Evolutionary conservation across 2,797 vertebrate species (phyloP).

Genomic region (Toxotes lorentzi): DNA sequence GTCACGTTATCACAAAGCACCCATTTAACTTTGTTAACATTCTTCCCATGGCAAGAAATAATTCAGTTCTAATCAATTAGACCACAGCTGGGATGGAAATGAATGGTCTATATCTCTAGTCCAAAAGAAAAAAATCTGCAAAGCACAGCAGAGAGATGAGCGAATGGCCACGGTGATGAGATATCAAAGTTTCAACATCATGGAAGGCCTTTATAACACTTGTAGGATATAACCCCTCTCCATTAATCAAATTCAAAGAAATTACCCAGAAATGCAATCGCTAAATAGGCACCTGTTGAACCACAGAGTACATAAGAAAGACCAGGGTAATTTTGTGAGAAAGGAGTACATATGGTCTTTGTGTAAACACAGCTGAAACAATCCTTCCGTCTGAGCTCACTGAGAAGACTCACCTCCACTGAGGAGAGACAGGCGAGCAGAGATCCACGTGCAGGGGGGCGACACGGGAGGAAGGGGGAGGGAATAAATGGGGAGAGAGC

Average conservation of each 20-base stretch:
- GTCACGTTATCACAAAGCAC: slow-evolving; percentile 54
- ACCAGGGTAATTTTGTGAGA: slow-evolving; percentile 32
- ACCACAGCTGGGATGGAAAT: slow-evolving; percentile 62
- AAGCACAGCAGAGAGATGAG: slow-evolving; percentile 48
- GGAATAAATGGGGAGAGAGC: not conserved
- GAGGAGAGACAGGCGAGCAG: slow-evolving; percentile 65
- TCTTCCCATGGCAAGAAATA: slow-evolving; percentile 74
- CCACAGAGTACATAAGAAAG: slow-evolving; percentile 2
- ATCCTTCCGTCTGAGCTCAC: slow-evolving; percentile 77
- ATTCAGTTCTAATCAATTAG: slow-evolving; percentile 69
- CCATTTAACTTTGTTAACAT: slow-evolving; percentile 68
- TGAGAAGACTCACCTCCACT: slow-evolving; percentile 57
- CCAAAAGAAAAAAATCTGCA: slow-evolving; percentile 32
- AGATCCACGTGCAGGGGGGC: slow-evolving; percentile 48
- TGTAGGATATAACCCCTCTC: slow-evolving; percentile 11
- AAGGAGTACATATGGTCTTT: slow-evolving; percentile 22
- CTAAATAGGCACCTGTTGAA: slow-evolving; percentile 55
- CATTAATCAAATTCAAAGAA: slow-evolving; percentile 44
- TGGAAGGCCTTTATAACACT: slow-evolving; percentile 16
- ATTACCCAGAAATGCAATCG: slow-evolving; percentile 29
- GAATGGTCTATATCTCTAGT: slow-evolving; percentile 31
- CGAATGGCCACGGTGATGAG: slow-evolving; percentile 21
- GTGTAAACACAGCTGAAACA: slow-evolving; percentile 75
- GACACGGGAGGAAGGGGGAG: not conserved
- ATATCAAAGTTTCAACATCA: slow-evolving; percentile 30